These are phyloP conservation scores for Gari tellinella DNA, from an alignment of 2,888 invertebrate genomes.

Conservation along the genomic window DNA sequence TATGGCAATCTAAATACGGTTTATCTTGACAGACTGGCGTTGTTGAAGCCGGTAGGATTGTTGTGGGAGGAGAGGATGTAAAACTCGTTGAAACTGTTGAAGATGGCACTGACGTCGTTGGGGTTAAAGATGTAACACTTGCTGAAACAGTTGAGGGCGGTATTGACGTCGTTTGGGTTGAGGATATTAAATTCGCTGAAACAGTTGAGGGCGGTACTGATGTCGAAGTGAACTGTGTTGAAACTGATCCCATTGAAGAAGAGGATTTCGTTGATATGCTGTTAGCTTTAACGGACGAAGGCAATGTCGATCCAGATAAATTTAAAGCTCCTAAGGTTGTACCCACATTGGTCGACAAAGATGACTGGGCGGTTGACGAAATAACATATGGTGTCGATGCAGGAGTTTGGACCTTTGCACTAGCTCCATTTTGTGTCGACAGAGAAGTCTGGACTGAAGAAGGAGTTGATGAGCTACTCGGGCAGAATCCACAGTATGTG, in stretches of 20 bases:
- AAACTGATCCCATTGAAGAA: no score
- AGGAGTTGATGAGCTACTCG: conserved; percentile 10
- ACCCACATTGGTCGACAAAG: neutral
- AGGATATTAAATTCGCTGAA: neutral
- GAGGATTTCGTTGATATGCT: neutral
- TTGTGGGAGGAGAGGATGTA: neutral
- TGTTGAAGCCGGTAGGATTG: neutral
- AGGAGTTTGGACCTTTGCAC: no score
- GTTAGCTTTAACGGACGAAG: neutral
- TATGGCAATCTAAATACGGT: conserved; percentile 27
- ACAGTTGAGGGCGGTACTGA: neutral
- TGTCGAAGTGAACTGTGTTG: no score
- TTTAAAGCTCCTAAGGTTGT: no score
- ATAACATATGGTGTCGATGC: no score
- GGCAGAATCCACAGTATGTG: conserved; percentile 36
- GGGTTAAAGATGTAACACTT: neutral
- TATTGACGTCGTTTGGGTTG: neutral
- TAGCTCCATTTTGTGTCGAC: no score
- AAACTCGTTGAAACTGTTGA: neutral
- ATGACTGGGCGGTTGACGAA: neutral
- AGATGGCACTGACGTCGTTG: neutral
- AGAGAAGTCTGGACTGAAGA: no score
- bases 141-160: neutral
- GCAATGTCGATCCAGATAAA: neutral
- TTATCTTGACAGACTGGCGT: conserved; percentile 32